Conservation (phyloP, 2,888 invertebrate genomes). For the Tridacna gigas region DNA sequence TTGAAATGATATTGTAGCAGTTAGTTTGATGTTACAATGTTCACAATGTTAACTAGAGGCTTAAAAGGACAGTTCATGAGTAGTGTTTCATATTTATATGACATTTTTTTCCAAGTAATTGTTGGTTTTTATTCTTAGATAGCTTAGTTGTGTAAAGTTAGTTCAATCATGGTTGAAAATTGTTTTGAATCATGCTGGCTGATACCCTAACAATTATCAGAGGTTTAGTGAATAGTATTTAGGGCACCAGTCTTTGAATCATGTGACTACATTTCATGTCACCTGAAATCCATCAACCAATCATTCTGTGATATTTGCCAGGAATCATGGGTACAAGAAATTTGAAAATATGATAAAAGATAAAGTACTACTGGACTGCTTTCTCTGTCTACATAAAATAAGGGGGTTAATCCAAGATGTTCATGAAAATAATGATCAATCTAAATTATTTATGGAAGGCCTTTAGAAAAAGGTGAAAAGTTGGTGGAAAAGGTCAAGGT, state of each 20-base stretch:
- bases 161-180: constrained; percentile 30
- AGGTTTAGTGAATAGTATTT: too few species aligned
- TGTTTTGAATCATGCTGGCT: too few species aligned
- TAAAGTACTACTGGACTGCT: not conserved
- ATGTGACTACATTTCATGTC: constrained; percentile 40
- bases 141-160: constrained; percentile 7
- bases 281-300: constrained; percentile 64
- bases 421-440: not conserved
- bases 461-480: too few species aligned
- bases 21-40: not conserved
- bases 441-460: too few species aligned
- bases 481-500: too few species aligned
- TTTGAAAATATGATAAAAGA: not conserved
- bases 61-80: constrained; percentile 10
- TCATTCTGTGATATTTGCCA: constrained; percentile 67
- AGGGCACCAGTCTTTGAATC: not conserved
- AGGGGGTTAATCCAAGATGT: not conserved
- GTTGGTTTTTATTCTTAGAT: constrained; percentile 29
- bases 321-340: constrained; percentile 61
- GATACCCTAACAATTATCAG: too few species aligned
- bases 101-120: constrained; percentile 7
- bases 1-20: too few species aligned
- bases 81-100: not conserved
- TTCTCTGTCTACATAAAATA: not conserved
- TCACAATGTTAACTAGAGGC: constrained; percentile 5